Base-by-base conservation (phyloP, 2,113 vertebrate genomes). In the Capreolus pygargus region DNA sequence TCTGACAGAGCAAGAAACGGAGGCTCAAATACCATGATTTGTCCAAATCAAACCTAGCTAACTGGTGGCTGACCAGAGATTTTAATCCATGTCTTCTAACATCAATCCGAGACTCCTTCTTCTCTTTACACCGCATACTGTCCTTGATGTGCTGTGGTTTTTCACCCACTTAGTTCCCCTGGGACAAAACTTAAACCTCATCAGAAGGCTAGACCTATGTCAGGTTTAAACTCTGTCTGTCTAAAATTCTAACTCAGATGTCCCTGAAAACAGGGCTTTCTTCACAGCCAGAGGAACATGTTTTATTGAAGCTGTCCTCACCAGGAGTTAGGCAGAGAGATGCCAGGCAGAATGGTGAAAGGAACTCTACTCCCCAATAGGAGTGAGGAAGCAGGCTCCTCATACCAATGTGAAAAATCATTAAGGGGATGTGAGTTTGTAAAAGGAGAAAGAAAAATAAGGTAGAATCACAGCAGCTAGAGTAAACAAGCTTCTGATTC, bases 381-480 rank as follows among this genome's bases (percentile, higher is more conserved):
- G 57, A 84, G 19, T 43, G 28, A 93, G 89, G 83, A 96, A 94
- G 54, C 58, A 79, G 47, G 28, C 7, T 91, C 58, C 64, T 93
- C 11, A 8, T 17, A 50, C 47, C 85, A 55, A 55, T 10, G 52
- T 12, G 33, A 92, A 85, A 58, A 55, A 36, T 86, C 61, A 87
- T 86, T 64, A 94, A 93, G 74, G 57, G 52, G 96, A 81, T 54
- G 25, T 36, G 57, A 54, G 50, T 94, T 81, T 93, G 57, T 89
- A 76, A 55, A 79, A 43, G 87, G 7, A 90, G 27, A 64, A 76
- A 95, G 47, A 76, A 57, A 95, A 89, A 96, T 50, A 93, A 97
- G 79, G 78, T 17, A 86, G 70, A 85, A 45, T 86, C 89, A 94
- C 86, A 98, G 93, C 95, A 91, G 89, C 57, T 39, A 43, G 45